Evolutionary conservation across 2,113 vertebrate species (phyloP).

Genomic region (Petromus typicus): DNA sequence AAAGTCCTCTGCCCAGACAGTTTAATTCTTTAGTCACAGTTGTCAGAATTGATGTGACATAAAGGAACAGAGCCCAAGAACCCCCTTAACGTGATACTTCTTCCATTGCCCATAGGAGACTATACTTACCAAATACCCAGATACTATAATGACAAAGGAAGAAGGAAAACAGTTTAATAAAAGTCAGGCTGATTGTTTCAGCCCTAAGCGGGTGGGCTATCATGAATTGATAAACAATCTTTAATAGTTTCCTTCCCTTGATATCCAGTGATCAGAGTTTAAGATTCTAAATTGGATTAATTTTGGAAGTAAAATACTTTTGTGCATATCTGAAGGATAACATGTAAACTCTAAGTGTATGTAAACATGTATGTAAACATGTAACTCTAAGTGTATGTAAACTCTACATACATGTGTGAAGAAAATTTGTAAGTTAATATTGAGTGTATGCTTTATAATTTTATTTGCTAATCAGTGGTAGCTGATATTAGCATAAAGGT

Average conservation of each 20-base stretch:
- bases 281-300: neutral
- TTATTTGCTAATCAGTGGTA: neutral
- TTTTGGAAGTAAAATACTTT: neutral
- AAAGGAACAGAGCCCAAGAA: neutral
- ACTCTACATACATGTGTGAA: neutral
- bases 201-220: neutral
- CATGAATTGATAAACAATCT: neutral
- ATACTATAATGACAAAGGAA: neutral
- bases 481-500: neutral
- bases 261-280: neutral
- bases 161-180: neutral
- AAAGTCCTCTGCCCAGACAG: neutral
- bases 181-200: neutral
- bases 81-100: neutral
- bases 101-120: neutral
- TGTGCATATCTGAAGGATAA: neutral
- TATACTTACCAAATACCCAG: neutral
- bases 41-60: neutral
- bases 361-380: no score
- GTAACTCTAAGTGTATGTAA: no score
- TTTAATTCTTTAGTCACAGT: neutral
- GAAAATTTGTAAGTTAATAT: neutral
- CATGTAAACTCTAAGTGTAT: neutral
- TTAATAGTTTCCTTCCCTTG: neutral
- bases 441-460: neutral